Conservation (phyloP, 2,113 vertebrate species). For the Menura novaehollandiae region DNA sequence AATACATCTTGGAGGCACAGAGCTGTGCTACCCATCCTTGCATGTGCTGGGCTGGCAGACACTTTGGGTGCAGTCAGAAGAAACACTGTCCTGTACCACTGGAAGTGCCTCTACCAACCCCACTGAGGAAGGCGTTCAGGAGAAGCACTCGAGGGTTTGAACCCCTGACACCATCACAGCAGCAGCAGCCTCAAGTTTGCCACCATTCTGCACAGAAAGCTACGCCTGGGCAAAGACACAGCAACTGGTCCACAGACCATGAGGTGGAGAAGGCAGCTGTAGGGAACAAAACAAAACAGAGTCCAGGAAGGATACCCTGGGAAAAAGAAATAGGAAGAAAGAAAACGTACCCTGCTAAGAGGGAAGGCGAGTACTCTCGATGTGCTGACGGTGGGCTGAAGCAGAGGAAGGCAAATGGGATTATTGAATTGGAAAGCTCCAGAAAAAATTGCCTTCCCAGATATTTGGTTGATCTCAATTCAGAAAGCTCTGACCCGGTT, state of each 20-base stretch:
- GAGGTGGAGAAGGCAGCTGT: not conserved
- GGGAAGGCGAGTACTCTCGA: not conserved
- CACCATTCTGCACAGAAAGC: not conserved
- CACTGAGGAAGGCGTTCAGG: slow-evolving; percentile 3
- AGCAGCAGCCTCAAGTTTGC: not conserved
- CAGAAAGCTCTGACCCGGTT: not conserved
- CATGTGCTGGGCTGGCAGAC: not conserved
- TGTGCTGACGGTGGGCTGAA: not conserved
- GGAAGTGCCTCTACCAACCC: not conserved
- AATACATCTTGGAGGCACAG: not conserved
- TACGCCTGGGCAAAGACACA: not conserved
- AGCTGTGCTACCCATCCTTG: not conserved
- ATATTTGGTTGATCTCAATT: not conserved
- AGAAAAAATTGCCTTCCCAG: not conserved
- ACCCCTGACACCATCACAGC: not conserved
- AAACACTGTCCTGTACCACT: not conserved
- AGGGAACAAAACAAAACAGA: not conserved
- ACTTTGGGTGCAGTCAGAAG: not conserved
- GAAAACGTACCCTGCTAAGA: not conserved
- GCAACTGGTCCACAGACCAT: not conserved
- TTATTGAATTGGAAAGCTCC: not conserved
- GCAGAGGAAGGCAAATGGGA: not conserved
- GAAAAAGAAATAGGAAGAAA: not conserved
- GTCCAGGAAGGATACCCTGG: not conserved
- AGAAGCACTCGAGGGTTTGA: not conserved